These are phyloP conservation scores for Drosophila saltans DNA, from an alignment of 1,140 invertebrate genomes.

Conservation along the genomic window DNA sequence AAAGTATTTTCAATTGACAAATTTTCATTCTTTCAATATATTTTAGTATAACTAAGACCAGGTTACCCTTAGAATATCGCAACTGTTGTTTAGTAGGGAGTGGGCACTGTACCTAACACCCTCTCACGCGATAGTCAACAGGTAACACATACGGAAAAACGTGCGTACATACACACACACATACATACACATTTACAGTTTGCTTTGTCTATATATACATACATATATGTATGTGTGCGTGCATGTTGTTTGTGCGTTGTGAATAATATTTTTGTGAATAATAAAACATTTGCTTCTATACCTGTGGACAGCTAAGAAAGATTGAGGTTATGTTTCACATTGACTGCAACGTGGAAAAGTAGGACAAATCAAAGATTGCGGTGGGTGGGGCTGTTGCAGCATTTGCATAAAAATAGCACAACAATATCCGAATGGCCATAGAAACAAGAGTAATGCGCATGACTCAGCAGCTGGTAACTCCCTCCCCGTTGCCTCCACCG, in stretches of 20 bases:
- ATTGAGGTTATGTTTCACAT: slow-evolving; percentile 66
- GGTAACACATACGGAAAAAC: slow-evolving; percentile 22
- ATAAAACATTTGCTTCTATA: slow-evolving; percentile 17
- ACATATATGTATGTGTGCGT: slow-evolving; percentile 3
- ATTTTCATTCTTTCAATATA: not conserved
- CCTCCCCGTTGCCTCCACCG: not conserved
- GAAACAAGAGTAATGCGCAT: slow-evolving; percentile 47
- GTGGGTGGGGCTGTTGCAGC: slow-evolving; percentile 18
- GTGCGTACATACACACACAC: slow-evolving; percentile 22
- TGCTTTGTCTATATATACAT: slow-evolving; percentile 1
- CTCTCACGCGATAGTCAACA: slow-evolving; percentile 41
- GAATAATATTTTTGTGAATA: slow-evolving; percentile 6
- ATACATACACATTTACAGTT: not conserved
- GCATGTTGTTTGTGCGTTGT: slow-evolving; percentile 6
- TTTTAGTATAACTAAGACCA: not conserved
- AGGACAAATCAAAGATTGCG: slow-evolving; percentile 39
- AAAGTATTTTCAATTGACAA: no score
- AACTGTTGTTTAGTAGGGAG: not conserved
- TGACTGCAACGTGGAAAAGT: slow-evolving; percentile 50
- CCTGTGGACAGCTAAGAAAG: not conserved
- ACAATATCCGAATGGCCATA: slow-evolving; percentile 15
- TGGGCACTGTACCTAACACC: slow-evolving; percentile 23
- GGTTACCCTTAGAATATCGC: no score
- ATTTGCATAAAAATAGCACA: slow-evolving; percentile 35
- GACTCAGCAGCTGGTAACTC: slow-evolving; percentile 21